Base-by-base conservation (phyloP, 2,888 invertebrate species). In the Protodeltote pygarga region DNA sequence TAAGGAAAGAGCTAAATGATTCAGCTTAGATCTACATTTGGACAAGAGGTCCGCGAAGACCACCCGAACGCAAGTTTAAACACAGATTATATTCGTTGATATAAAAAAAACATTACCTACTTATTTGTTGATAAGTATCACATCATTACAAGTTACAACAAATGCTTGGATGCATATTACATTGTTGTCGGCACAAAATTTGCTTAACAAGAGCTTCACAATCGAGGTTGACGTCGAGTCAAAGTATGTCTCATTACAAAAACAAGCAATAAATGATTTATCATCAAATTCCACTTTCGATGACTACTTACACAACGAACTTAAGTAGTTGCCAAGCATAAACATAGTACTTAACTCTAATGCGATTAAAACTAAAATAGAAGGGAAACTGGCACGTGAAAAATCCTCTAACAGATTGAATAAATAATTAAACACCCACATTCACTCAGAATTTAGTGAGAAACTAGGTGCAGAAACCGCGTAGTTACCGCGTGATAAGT, bases 401-500 rank as follows among this genome's bases (percentile, higher is more conserved):
- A 77, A 78, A 78, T 74, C 70, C 69, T 68, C 55, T 61, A 64
- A 70, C 73, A 71, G 70, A 79, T 76, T 82, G 79, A 84, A 83
- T 86, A 82, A 87, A 84, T 87, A 85, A 87, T 86, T 86, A 83
- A 84, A 77, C 79, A 77, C 74, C 77, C 77, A 74, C 71, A 75
- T 69, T 71, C 60, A 70, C 71, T 74, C 46, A 15, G 48, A 71
- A 65, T 75, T 75, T 71, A 66, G 70, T 75, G 71, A 69, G 73
- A 79, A 80, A 82, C 82, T 81, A 77, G 80, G 83, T 81, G 82
- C 78, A 77, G 74, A 79, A 81, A 83, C 82, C 84, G 64, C 83
- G 71, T 71, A 71, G 72, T 74, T 75, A 79, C 76, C 68, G 61
- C 68, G 54, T 64, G 64, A 58, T 68, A 68, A 68, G 68, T 60